Evolutionary conservation across 2,888 invertebrate species (phyloP).

Genomic region (Acanthopleura granulata): DNA sequence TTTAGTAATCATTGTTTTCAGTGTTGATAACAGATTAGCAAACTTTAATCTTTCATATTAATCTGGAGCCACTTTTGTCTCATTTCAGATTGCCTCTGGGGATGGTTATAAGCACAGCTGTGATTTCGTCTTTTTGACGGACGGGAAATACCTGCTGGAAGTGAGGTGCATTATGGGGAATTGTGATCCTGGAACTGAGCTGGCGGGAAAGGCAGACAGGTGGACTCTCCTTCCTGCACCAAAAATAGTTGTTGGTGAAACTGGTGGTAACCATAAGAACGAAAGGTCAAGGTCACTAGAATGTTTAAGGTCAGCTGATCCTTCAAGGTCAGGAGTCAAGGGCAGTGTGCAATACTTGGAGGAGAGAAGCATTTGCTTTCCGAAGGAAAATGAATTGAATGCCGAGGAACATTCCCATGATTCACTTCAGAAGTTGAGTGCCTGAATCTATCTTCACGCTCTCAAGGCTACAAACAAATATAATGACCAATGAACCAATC

Average conservation of each 20-base stretch:
- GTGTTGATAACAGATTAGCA: too few species aligned
- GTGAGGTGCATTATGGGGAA: constrained; percentile 10
- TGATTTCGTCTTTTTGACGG: constrained; percentile 1
- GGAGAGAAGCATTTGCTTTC: neutral
- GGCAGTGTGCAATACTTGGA: neutral
- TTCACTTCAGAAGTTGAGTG: too few species aligned
- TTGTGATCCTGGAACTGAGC: neutral
- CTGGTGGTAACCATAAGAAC: too few species aligned
- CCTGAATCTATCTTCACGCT: too few species aligned
- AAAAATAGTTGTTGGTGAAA: neutral
- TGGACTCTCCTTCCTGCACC: constrained; percentile 5
- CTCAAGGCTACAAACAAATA: too few species aligned
- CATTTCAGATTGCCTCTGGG: constrained; percentile 15
- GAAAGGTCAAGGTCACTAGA: neutral
- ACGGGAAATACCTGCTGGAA: constrained; percentile 9
- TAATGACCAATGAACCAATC: too few species aligned
- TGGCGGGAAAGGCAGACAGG: neutral
- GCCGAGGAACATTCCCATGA: too few species aligned
- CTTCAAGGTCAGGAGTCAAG: neutral
- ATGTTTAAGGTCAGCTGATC: neutral
- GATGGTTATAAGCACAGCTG: constrained; percentile 17
- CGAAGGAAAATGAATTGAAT: too few species aligned
- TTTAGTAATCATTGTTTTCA: too few species aligned
- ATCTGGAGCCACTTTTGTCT: neutral
- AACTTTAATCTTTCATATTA: too few species aligned